Evolutionary conservation across 2,797 vertebrate genomes (phyloP), one percentile per base, ranked within the genome.

Genomic region (Acanthurus leucopareius): DNA sequence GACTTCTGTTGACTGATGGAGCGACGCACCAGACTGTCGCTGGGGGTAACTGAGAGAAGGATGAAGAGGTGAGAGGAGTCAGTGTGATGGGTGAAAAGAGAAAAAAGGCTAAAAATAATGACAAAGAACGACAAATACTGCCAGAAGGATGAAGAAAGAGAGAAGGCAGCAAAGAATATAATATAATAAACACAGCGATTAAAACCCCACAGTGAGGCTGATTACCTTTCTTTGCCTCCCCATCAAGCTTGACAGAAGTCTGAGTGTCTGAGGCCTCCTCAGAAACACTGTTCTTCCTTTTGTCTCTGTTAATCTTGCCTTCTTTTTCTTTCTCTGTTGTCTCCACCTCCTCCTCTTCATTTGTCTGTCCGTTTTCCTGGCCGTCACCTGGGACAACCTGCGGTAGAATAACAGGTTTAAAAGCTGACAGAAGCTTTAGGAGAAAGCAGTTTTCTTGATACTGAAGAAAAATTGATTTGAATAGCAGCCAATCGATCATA

Each of bases 1-100:
- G 96, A 95, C 88, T 97, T 97, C 89, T 97, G 97, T 72, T 97
- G 97, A 88, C 97, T 98, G 80, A 98, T 97, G 72, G 97, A 98
- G 75, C 97, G 96, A 4, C 97, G 95, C 79, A 97, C 96, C 87
- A 97, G 90, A 1, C 94, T 96, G 81, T 97, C 97, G 17, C 94
- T 96, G 61, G 97, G 95, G 7, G 95, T 95, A 19, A 97, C 97
- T 98, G 82, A 13, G 49, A 59, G 42, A 17, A 2, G 20, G 51
- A 53, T 9, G 35, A 62, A 53, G 66, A 77, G 48, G 57, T 35
- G 57, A 63, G 68, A 56, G 19, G 49, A 19, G n/a, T 16, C 16
- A 40, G 42, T 17, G 42, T 10, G 5, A 16, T 15, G 0, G n/a
- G 32, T 51, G 10, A 51, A 10, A 48, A 49, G 52, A 7, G 7